phyloP scores from a whole-genome alignment of 2,888 invertebrate genomes.

The Ichneumon xanthorius region DNA sequence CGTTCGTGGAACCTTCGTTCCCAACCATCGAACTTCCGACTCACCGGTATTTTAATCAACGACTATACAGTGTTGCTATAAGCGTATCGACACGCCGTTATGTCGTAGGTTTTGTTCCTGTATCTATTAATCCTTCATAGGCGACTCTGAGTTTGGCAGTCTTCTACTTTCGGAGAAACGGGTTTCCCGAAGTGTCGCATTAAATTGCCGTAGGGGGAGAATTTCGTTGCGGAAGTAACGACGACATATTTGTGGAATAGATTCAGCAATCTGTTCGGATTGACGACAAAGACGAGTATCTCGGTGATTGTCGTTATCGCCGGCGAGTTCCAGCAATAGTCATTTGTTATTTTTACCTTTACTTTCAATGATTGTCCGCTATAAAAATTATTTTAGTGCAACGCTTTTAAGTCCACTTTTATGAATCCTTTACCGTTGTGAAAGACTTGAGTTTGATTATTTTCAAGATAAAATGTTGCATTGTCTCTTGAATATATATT shows the following conservation, averaged over 20 bases:
- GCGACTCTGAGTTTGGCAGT: not conserved
- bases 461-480: not conserved
- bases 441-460: not conserved
- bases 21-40: constrained; percentile 7
- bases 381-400: too few species aligned
- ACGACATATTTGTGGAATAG: not conserved
- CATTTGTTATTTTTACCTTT: not conserved
- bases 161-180: not conserved
- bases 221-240: not conserved
- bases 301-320: not conserved
- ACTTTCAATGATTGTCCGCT: too few species aligned
- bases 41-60: not conserved
- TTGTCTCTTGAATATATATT: too few species aligned
- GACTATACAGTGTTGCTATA: not conserved
- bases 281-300: not conserved
- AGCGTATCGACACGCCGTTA: not conserved
- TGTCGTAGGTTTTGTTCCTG: not conserved
- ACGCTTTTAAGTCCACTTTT: not conserved
- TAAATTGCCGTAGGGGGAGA: not conserved
- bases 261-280: not conserved
- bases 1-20: constrained; percentile 19
- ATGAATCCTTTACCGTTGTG: not conserved
- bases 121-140: constrained; percentile 6
- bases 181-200: not conserved
- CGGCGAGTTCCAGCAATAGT: not conserved